Conservation (phyloP, 2,888 invertebrate species). For the Slavum lentiscoides region DNA sequence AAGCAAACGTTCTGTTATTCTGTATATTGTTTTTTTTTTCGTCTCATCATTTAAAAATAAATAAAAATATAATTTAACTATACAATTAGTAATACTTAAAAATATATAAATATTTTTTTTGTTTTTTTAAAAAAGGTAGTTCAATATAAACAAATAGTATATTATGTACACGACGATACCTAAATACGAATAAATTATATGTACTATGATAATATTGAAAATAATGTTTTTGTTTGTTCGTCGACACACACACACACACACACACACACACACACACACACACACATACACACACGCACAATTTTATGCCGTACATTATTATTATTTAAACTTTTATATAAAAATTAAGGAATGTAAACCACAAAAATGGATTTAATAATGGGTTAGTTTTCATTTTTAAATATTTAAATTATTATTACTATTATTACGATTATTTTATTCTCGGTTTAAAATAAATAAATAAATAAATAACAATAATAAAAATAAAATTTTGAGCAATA, state of each 20-base stretch:
- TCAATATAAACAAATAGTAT: slow-evolving; percentile 46
- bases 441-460: slow-evolving; percentile 35
- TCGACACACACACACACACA: slow-evolving; percentile 4
- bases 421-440: slow-evolving; percentile 17
- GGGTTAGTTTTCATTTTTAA: slow-evolving; percentile 9
- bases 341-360: slow-evolving; percentile 53
- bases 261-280: slow-evolving; percentile 19
- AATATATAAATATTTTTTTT: background rate
- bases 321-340: slow-evolving; percentile 29
- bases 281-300: background rate
- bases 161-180: slow-evolving; percentile 17
- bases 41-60: slow-evolving; percentile 35
- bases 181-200: slow-evolving; percentile 34
- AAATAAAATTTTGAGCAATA: slow-evolving; percentile 46
- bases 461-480: slow-evolving; percentile 30
- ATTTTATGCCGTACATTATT: slow-evolving; percentile 27
- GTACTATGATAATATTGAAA: slow-evolving; percentile 25
- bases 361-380: slow-evolving; percentile 32
- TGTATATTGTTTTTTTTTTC: background rate
- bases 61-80: slow-evolving; percentile 52
- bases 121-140: slow-evolving; percentile 26
- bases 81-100: slow-evolving; percentile 48
- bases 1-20: too few relatives aligned
- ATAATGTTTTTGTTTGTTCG: slow-evolving; percentile 30
- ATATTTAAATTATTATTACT: background rate